phyloP scores from a whole-genome alignment of 37 sponge, comb jelly and placozoan species.

The Theonella swinhoei region DNA sequence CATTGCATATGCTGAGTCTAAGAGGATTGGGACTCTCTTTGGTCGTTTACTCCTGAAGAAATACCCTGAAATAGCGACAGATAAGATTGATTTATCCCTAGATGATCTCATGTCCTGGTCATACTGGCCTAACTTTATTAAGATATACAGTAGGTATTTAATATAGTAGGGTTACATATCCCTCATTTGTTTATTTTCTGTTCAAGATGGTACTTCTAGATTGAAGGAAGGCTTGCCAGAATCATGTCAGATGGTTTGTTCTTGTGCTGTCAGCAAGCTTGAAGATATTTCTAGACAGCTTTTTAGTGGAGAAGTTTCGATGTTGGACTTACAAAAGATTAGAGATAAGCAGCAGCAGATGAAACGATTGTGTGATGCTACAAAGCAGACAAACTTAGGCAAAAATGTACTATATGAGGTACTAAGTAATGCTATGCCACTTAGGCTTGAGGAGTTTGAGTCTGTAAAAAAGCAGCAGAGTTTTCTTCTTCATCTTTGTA shows the following conservation, averaged over 20 bases:
- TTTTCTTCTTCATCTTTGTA: too few species aligned
- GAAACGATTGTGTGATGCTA: not conserved
- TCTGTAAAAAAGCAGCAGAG: too few species aligned
- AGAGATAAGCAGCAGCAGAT: not conserved
- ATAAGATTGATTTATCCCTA: constrained; percentile 5
- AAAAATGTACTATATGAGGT: too few species aligned
- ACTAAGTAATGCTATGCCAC: too few species aligned
- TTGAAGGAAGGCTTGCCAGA: not conserved
- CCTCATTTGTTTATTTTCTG: not conserved
- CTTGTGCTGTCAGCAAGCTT: not conserved
- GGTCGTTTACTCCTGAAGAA: constrained; percentile 12
- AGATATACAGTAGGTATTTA: constrained; percentile 38
- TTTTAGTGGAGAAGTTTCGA: too few species aligned
- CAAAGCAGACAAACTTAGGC: too few species aligned
- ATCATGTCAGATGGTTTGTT: not conserved
- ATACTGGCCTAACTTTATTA: constrained; percentile 48
- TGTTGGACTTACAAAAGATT: too few species aligned
- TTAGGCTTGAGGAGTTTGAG: too few species aligned
- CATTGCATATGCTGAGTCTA: not conserved
- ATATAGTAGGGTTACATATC: too few species aligned
- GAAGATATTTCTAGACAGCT: not conserved
- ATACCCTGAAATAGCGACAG: constrained; percentile 9
- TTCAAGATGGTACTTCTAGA: not conserved
- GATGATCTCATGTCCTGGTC: constrained; percentile 55
- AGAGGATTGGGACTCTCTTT: constrained; percentile 19